Percentiles rank a stretch among this genome's conserved stretches.
phyloP scores from a whole-genome alignment of 2,888 invertebrate genomes.

The Gonocerus acuteangulatus region DNA sequence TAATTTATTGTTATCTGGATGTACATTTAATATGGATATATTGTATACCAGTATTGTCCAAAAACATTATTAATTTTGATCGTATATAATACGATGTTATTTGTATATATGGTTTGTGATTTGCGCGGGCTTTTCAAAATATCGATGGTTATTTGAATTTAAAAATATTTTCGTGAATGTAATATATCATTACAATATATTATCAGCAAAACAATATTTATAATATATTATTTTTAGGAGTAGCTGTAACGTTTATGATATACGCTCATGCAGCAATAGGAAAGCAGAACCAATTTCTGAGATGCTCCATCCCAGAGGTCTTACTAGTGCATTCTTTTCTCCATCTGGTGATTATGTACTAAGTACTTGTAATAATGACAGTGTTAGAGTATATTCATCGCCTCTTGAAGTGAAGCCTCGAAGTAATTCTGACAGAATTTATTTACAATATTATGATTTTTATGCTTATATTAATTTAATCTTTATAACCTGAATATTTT shows the following conservation, averaged over 20 bases:
- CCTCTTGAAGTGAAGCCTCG: background rate
- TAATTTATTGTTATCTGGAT: too few relatives aligned
- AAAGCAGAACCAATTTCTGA: slow-evolving; percentile 31
- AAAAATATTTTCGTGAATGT: too few relatives aligned
- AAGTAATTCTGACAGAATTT: too few relatives aligned
- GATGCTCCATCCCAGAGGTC: slow-evolving; percentile 38
- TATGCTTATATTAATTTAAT: background rate
- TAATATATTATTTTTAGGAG: slow-evolving; percentile 27
- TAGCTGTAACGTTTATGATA: slow-evolving; percentile 43
- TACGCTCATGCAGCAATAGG: slow-evolving; percentile 40
- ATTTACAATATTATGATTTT: too few relatives aligned
- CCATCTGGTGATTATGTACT: slow-evolving; percentile 44
- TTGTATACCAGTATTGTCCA: too few relatives aligned
- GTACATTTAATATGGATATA: too few relatives aligned
- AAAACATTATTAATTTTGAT: too few relatives aligned
- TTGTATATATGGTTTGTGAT: too few relatives aligned
- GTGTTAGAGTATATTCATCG: slow-evolving; percentile 40
- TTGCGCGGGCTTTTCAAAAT: too few relatives aligned
- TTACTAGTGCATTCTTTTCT: slow-evolving; percentile 45
- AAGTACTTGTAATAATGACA: slow-evolving; percentile 43
- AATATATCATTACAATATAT: too few relatives aligned
- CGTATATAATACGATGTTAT: too few relatives aligned
- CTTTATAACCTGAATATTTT: background rate
- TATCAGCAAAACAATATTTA: background rate
- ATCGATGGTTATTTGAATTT: too few relatives aligned